A percentile compares a stretch with the other conserved stretches of the same genome.
Conservation (phyloP, 1,140 invertebrate species). For the Carposina sasakii region DNA sequence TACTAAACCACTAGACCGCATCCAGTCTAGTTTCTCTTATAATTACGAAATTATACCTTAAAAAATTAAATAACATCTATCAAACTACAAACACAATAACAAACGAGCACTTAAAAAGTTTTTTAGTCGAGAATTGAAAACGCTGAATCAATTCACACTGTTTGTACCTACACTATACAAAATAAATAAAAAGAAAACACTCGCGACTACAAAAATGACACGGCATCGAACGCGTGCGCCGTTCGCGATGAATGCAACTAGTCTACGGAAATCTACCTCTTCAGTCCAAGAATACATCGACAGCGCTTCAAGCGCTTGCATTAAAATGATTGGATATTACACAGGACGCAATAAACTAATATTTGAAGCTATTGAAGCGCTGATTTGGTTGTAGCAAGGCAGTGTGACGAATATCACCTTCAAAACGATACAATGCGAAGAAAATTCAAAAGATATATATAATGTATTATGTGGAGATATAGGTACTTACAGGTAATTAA, state of each 20-base stretch:
- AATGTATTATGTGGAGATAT: no score
- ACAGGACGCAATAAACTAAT: no score
- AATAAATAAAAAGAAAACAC: slow-evolving; percentile 41
- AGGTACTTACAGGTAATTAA: no score
- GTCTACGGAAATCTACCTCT: slow-evolving; percentile 31
- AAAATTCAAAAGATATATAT: no score
- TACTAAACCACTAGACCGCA: slow-evolving; percentile 47
- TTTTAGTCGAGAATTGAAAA: no score
- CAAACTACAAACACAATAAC: not conserved
- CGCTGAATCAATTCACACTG: not conserved
- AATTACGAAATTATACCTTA: slow-evolving; percentile 13
- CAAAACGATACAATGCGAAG: no score
- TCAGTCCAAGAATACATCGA: not conserved
- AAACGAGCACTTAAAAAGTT: not conserved
- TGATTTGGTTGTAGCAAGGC: no score
- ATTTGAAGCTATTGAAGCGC: no score
- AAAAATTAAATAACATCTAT: not conserved
- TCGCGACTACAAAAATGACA: slow-evolving; percentile 32
- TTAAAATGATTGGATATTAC: no score
- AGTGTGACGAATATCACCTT: no score
- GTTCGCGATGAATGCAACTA: slow-evolving; percentile 36
- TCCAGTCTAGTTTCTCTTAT: slow-evolving; percentile 42
- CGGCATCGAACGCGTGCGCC: slow-evolving; percentile 31
- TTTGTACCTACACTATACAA: no score
- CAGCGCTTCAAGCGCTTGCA: slow-evolving; percentile 11